Evolutionary conservation across 2,113 vertebrate genomes (phyloP), one percentile per base, ranked within the genome.

Genomic region (Phalacrocorax carbo): DNA sequence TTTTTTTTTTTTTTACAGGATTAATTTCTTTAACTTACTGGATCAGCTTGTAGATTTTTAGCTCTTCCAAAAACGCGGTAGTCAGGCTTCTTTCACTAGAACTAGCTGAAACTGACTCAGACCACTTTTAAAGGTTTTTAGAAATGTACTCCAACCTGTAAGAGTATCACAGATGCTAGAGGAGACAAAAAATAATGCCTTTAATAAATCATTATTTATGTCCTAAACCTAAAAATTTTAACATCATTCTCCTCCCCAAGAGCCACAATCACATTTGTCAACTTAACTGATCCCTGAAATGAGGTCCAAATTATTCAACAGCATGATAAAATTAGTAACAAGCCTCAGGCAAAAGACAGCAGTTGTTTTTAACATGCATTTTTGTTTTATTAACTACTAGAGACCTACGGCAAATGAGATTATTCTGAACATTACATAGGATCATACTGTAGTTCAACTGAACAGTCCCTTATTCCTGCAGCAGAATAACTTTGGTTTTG

Each of bases 261-360:
- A 95, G 48, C 36, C 27, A 65, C 58, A 80, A 76, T 82, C 78
- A 76, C 40, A 80, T 89, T 95, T 96, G 54, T 61, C 58, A 92
- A 66, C 16, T 80, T 79, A 87, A 95, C 70, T 66, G 85, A 91
- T 82, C 70, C 77, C 66, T 91, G 49, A 96, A 95, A 91, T 90
- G 15, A 87, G 36, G 85, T 82, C 49, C 51, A 90, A 90, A 76
- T 82, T 79, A 76, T 82, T 86, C 82, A 92, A 60, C 40, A 51
- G 40, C 17, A 9, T 30, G 66, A 64, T 73, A 73, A 90, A 94
- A 84, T 93, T 87, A 91, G 70, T 79, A 96, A 65, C 34, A 79
- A 90, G 75, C 85, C 70, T 76, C 57, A 46, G 66, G 93, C 78
- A 66, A 26, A 93, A 70, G 22, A 68, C 73, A 82, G 21, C 79